Evolutionary conservation across 2,113 vertebrate genomes (phyloP), one percentile per base, ranked within the genome.

Genomic region (Oryzias javanicus): DNA sequence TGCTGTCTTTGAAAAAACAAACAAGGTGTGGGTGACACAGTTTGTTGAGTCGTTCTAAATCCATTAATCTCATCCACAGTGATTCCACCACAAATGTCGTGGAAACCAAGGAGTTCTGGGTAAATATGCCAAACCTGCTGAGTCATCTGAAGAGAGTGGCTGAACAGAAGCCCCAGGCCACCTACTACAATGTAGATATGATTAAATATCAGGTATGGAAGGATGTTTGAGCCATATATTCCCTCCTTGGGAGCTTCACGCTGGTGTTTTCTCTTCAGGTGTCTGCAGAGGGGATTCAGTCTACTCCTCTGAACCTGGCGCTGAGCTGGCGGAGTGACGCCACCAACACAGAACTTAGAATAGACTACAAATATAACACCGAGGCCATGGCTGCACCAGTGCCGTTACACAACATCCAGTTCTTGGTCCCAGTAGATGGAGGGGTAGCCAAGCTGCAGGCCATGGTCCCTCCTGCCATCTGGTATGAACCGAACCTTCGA

Each of bases 161-260:
- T 0, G 97, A 99, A 67, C 97, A 98, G 90, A 97, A 98, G 79
- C 96, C 97, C 14, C 95, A 97, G 75, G 97, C 97, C 29, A 98
- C 97, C 4, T 99, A 99, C 87, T 99, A 99, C 84, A 99, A 99
- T 16, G 97, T 99, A 88, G 97, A 99, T 73, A 99, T 99, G 96
- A 93, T 99, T 82, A 99, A 99, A 74, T 99, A 99, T 83, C 97
- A 99, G 95, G 97, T 98, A 79, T 27, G 3, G 27, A 41, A 24
- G 25, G 42, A 29, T 8, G 4, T 20, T 20, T 19, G 27, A 15
- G 3, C 29, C 25, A 6, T 6, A 2, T 5, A 1, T 20, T 49
- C 6, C 14, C 27, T 68, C 35, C 18, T 10, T 50, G 6, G 35
- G 7, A 51, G 41, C n/a, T 17, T 1, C n/a, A 42, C 19, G n/a